Percentiles rank a stretch among this genome's conserved stretches.
phyloP scores from a whole-genome alignment of 2,888 invertebrate genomes.

The Camptogramma bilineatum region DNA sequence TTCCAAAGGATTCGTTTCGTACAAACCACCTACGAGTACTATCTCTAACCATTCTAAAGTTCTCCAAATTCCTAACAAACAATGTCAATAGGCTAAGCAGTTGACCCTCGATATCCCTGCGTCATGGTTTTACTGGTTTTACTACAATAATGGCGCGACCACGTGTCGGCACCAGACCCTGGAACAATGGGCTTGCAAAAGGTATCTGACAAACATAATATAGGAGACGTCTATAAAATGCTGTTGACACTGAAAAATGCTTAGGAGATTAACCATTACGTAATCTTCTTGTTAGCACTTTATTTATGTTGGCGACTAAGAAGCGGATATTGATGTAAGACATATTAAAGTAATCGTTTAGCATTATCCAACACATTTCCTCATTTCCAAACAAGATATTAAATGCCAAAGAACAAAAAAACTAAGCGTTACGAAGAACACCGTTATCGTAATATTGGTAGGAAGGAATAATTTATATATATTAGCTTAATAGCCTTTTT shows the following conservation, averaged over 20 bases:
- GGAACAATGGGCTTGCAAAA: conserved; percentile 43
- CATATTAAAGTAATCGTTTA: neutral
- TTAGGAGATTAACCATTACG: conserved; percentile 16
- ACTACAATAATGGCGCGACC: conserved; percentile 41
- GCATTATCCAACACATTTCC: neutral
- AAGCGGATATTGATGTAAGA: neutral
- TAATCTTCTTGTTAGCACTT: conserved; percentile 1
- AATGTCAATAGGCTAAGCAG: conserved; percentile 3
- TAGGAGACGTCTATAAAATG: conserved; percentile 23
- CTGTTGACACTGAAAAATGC: conserved; percentile 25
- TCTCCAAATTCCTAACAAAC: neutral
- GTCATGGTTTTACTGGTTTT: conserved; percentile 37
- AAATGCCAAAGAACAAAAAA: neutral
- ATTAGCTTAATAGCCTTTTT: too few species aligned
- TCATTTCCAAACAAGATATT: neutral
- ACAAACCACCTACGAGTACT: neutral
- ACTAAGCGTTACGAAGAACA: neutral
- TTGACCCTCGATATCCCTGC: conserved; percentile 18
- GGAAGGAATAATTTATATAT: too few species aligned
- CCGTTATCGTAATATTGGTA: neutral
- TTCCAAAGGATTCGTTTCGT: neutral
- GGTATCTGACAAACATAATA: conserved; percentile 32
- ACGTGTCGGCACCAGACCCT: conserved; percentile 42
- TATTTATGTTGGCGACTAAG: neutral
- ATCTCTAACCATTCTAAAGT: neutral